A percentile compares a stretch with the other conserved stretches of the same genome.
phyloP scores from a whole-genome alignment of 2,797 vertebrate genomes.

The Bovichtus variegatus region DNA sequence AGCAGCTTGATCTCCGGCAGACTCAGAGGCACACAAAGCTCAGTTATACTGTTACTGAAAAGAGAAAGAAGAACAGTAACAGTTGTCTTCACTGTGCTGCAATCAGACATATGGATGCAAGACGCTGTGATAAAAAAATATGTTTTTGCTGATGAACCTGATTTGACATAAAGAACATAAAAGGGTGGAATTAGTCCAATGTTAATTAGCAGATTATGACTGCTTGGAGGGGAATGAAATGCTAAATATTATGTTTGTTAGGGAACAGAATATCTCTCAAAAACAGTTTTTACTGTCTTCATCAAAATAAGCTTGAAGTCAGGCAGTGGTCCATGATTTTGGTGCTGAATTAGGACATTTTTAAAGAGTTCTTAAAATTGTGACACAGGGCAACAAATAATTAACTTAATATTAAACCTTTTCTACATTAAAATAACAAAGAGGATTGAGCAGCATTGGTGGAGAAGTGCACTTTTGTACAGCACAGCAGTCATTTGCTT shows the following conservation, averaged over 20 bases:
- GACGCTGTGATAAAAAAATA: not conserved
- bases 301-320: not conserved
- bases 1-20: conserved; percentile 91
- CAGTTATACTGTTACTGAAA: conserved; percentile 87
- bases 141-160: not conserved
- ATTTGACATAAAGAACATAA: not conserved
- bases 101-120: not conserved
- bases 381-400: not conserved
- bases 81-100: not conserved
- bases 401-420: not conserved
- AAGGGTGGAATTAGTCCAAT: not conserved
- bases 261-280: not conserved
- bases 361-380: not conserved
- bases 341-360: not conserved
- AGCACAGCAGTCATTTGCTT: not conserved
- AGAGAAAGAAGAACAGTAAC: not conserved
- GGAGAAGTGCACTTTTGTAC: not conserved
- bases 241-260: not conserved
- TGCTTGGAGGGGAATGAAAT: not conserved
- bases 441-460: not conserved
- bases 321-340: not conserved
- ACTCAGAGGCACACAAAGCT: conserved; percentile 78
- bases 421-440: not conserved
- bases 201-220: not conserved
- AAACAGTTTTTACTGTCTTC: not conserved